Evolutionary conservation across 1,140 invertebrate species (phyloP), one percentile per base, ranked within the genome.

Genomic region (Drosophila trapezifrons): DNA sequence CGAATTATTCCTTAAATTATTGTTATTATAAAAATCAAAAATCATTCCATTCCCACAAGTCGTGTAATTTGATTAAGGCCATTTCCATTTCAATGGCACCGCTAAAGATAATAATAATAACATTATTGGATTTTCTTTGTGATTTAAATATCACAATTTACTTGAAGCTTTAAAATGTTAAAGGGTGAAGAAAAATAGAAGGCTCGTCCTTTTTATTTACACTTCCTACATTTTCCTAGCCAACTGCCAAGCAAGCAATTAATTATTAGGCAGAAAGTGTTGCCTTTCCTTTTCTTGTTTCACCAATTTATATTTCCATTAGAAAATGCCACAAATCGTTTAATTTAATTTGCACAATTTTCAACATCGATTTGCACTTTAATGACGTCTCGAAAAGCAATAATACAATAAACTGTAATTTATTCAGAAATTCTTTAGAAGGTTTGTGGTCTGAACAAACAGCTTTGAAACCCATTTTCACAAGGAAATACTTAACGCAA

Each of bases 1-100:
- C 55, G 20, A 40, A 32, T 60, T 63, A 37, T 22, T 13, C 45
- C 22, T 20, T 12, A 59, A 46, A 37, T 71, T 37, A 35, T 35
- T n/a, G n/a, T n/a, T n/a, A 9, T 32, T 9, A 4, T 32, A 6
- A 17, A 49, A 42, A 43, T 35, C 27, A 49, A 37, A 32, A 25
- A 42, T 74, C 27, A 46, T 38, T 70, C 35, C 46, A 69, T 46
- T 70, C 49, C 67, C 64, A 45, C 49, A 56, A 69, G 55, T 38
- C 32, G 29, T 37, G 18, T 32, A 55, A 46, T 66, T 66, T 54
- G 13, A 45, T 66, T 45, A 29, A 15, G 7, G 5, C 13, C 52
- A 66, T 69, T 29, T 37, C 8, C 6, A 10, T 27, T 51, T 25
- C 13, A 18, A 32, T 32, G 35, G 15, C 10, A 58, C 42, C 2